These are phyloP conservation scores for Rapana venosa DNA, from an alignment of 2,888 invertebrate species.

Conservation along the genomic window DNA sequence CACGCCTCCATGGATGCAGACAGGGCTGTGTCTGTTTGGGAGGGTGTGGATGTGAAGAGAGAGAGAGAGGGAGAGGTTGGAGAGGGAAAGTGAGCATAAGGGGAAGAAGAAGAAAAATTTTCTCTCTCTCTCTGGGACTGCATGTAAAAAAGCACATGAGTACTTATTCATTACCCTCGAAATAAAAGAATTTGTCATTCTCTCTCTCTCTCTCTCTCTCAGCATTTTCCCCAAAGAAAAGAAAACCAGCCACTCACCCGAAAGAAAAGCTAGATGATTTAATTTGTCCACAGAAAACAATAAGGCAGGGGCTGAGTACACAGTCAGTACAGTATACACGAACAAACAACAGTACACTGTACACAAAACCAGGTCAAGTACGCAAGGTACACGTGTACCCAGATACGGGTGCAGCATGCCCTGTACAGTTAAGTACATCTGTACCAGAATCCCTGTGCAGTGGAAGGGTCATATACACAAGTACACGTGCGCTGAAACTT, in stretches of 20 bases:
- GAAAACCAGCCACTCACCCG: no score
- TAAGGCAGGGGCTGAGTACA: slow-evolving; percentile 23
- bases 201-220: not conserved
- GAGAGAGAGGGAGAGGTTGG: no score
- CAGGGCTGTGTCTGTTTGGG: not conserved
- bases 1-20: no score
- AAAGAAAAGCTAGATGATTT: slow-evolving; percentile 34
- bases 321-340: not conserved
- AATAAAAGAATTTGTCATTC: not conserved
- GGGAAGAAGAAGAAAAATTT: no score
- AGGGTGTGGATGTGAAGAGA: not conserved
- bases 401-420: not conserved
- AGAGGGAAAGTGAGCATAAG: no score
- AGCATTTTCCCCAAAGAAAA: not conserved
- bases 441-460: not conserved
- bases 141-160: no score
- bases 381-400: not conserved
- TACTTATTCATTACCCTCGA: no score
- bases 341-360: slow-evolving; percentile 20
- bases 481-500: slow-evolving; percentile 2
- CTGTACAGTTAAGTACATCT: slow-evolving; percentile 9
- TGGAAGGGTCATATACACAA: slow-evolving; percentile 1
- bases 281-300: slow-evolving; percentile 25
- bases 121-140: no score
- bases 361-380: slow-evolving; percentile 5